Evolutionary conservation across 2,888 invertebrate genomes (phyloP), one percentile per base, ranked within the genome.

Genomic region (Dicyrtomina minuta): DNA sequence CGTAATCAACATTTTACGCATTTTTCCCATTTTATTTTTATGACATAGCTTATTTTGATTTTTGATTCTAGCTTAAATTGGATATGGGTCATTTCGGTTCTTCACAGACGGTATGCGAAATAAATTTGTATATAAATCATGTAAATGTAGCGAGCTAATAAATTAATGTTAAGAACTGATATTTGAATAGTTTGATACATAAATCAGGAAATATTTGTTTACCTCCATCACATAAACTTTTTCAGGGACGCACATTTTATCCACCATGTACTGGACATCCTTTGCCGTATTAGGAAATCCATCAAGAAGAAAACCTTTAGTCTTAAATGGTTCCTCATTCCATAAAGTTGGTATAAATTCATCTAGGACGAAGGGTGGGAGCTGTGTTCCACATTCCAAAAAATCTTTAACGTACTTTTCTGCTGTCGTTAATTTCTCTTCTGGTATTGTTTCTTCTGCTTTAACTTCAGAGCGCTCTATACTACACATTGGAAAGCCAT

Each of bases 281-380:
- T 81, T 80, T 6, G 83, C 80, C 70, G 85, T 80, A 79, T 83
- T 85, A 10, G 89, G 89, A 22, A 81, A 86, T 88, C 64, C 86
- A 87, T 79, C 87, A 46, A 89, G 79, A 49, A 88, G 82, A 79
- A 88, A 83, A 5, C 88, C 88, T 20, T 80, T 81, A 4, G 79
- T 77, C 22, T 80, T 80, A 78, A 82, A 84, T 0, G 87, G 86
- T 61, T 83, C 80, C 61, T 84, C 79, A 77, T 84, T 85, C 87
- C 87, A 88, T 33, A 85, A 81, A 39, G 81, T 82, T 27, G 80
- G 80, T 39, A 87, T 77, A 43, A 86, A 75, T 75, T 82, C 82
- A 68, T 83, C 82, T 76, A 86, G 79, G 17, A 86, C 80, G 24
- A 79, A 74, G 1, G 84, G 79, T 12, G 85, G 80, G 24, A 88